These are phyloP conservation scores for Oreochromis grahami DNA, from an alignment of 2,797 vertebrate genomes.

Conservation along the genomic window DNA sequence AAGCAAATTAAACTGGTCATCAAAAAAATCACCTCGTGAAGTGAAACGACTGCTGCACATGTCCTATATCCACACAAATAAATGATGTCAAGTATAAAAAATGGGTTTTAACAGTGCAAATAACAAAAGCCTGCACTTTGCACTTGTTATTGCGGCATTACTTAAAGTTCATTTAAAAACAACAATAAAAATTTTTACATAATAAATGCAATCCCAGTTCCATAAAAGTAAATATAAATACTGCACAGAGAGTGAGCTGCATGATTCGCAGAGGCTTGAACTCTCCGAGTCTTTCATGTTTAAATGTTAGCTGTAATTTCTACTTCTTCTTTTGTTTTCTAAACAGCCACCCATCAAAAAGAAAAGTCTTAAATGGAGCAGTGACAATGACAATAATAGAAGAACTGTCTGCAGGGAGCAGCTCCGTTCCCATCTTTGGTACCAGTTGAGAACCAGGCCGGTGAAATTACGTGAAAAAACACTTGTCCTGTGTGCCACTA, in stretches of 20 bases:
- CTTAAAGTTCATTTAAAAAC: not conserved
- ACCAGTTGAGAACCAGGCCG: not conserved
- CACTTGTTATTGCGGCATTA: not conserved
- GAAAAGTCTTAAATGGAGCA: not conserved
- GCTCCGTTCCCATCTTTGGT: not conserved
- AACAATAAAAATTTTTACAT: not conserved
- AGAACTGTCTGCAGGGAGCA: not conserved
- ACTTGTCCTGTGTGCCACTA: not conserved
- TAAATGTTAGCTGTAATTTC: not conserved
- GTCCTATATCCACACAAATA: not conserved
- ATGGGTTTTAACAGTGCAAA: not conserved
- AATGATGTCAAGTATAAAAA: not conserved
- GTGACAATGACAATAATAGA: not conserved
- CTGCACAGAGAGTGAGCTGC: not conserved
- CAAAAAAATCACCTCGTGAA: not conserved
- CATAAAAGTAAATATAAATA: not conserved
- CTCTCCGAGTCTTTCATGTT: not conserved
- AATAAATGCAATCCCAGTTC: not conserved
- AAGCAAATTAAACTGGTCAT: not conserved
- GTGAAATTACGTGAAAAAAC: not conserved
- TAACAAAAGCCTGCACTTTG: not conserved
- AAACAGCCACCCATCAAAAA: not conserved
- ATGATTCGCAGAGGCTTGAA: not conserved
- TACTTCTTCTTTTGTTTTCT: not conserved
- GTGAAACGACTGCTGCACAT: not conserved